Base-by-base conservation (phyloP, 2,113 vertebrate genomes). In the Procapra przewalskii region DNA sequence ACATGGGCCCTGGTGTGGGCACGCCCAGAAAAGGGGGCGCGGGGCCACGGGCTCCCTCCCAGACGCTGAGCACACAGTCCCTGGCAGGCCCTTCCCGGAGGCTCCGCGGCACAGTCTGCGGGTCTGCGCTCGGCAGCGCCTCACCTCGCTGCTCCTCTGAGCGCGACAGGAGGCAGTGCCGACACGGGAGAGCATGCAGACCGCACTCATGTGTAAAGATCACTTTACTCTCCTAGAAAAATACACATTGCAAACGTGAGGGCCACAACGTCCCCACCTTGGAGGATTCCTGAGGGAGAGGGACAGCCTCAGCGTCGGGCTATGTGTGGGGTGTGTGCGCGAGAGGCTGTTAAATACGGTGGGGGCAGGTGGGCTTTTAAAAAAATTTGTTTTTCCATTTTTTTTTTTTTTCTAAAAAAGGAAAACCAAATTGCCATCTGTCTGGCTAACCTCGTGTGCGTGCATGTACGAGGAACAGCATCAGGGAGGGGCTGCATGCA, bases 161-260 rank as follows among this genome's bases (percentile, higher is more conserved):
- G 91, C 89, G 97, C 97, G 84, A 96, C 80, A 80, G 88, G 98
- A 98, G 98, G 98, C 97, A 98, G 98, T 98, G 98, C 52, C 95
- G 5, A 98, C 95, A 98, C 97, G 98, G 97, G 94, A 97, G 82
- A 52, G 54, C 97, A 97, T 96, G 98, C 90, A 0, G 96, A 97
- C 97, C 95, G 97, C 98, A 93, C 97, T 90, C 67, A 84, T 98
- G 86, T 98, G 98, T 97, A 98, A 98, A 98, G 97, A 94, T 98
- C 98, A 97, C 96, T 98, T 98, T 98, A 98, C 98, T 99, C 98
- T 98, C 98, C 98, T 98, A 98, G 97, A 99, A 99, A 99, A 99
- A 99, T 98, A 98, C 98, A 98, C 90, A 87, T 97, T 84, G 97
- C 96, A 96, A 97, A 97, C 94, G 86, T 88, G 75, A 97, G 96